Conservation (phyloP, 1,140 invertebrate species). For the Plutomurus gul region DNA sequence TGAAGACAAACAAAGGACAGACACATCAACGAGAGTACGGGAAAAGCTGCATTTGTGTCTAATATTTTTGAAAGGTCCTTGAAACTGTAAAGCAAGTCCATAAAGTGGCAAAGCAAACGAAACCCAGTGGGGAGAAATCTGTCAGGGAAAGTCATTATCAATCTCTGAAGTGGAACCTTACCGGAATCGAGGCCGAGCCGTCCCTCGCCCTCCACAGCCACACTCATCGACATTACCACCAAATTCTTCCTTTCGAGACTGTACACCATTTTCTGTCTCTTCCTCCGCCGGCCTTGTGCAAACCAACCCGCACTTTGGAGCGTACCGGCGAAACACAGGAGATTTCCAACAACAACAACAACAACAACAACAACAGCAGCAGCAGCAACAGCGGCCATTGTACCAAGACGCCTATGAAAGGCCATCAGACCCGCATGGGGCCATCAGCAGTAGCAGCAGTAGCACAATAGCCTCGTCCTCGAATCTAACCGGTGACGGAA, state of each 20-base stretch:
- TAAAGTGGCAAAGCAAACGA: neutral
- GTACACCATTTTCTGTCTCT: neutral
- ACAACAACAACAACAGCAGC: neutral
- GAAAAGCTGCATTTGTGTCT: too few species aligned
- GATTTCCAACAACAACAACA: neutral
- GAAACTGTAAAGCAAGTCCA: neutral
- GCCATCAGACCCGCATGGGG: neutral
- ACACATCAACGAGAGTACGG: too few species aligned
- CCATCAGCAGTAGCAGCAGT: conserved; percentile 19
- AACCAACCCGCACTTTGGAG: neutral
- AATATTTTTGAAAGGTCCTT: neutral
- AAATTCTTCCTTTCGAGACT: neutral
- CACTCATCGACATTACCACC: conserved; percentile 6
- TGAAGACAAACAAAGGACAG: too few species aligned
- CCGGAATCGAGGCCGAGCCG: conserved; percentile 30
- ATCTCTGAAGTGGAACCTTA: conserved; percentile 46
- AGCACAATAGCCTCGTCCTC: conserved; percentile 18
- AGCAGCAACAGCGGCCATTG: neutral
- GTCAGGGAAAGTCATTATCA: neutral
- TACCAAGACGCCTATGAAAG: neutral
- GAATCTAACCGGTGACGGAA: neutral
- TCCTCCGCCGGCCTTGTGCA: neutral
- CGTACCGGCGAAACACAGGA: neutral
- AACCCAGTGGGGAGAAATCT: neutral
- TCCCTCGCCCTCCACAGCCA: conserved; percentile 37